Evolutionary conservation across 2,797 vertebrate genomes (phyloP), one percentile per base, ranked within the genome.

Genomic region (Hirundo rustica): DNA sequence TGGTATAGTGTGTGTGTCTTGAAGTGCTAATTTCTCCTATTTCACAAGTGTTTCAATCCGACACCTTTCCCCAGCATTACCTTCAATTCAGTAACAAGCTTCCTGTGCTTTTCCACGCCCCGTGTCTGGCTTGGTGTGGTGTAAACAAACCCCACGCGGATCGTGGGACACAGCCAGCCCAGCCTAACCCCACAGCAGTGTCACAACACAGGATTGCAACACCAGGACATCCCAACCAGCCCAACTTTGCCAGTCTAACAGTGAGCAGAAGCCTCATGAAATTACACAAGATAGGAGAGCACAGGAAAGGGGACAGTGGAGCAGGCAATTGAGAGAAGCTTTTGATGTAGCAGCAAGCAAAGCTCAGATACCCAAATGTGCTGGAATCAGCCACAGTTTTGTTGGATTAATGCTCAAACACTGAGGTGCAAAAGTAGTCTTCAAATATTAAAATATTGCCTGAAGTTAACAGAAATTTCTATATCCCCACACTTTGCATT

Each of bases 151-250:
- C 54, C 36, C 44, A 36, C 13, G 0, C 2, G 2, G 32, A 22
- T 30, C 14, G 47, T 1, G 19, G 67, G 48, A 51, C 75, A 40
- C 42, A 16, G 85, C 76, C 30, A 62, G 53, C 77, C 57, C 6
- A n/a, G 78, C 79, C 73, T 4, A 54, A 62, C 40, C 82, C 62
- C 89, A 11, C 70, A 29, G 76, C 5, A 22, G 64, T 87, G 88
- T 78, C 94, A 77, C 94, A 95, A 94, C 3, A 13, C 10, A 13
- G 45, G 34, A 90, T 81, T 92, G 85, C 95, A 90, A 93, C 89
- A 94, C 58, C 92, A 89, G 18, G 11, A 94, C 30, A 3, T 7
- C 89, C 60, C 3, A 2, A 26, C 9, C 27, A 75, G 62, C 55
- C 51, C 92, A 47, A 40, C 64, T 81, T 3, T 19, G 32, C 64